Evolutionary conservation across 2,113 vertebrate species (phyloP).

Genomic region (Gopherus evgoodei): DNA sequence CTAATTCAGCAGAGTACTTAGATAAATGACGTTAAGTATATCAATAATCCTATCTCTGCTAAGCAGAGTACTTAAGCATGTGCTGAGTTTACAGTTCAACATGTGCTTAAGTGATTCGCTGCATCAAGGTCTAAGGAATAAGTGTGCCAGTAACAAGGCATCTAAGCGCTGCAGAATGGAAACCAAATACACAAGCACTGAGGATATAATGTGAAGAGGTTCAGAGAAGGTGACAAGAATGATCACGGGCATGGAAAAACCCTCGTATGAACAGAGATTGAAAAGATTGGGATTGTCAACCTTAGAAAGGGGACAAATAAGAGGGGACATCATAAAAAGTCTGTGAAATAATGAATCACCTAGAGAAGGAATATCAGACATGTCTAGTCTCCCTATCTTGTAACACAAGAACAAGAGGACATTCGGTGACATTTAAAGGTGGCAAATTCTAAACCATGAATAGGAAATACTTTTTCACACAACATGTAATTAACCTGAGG

Average conservation of each 20-base stretch:
- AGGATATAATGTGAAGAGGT: background rate
- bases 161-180: background rate
- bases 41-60: slow-evolving; percentile 64
- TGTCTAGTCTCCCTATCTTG: fast-evolving
- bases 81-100: slow-evolving; percentile 49
- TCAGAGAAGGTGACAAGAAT: background rate
- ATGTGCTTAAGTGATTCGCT: background rate
- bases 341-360: background rate
- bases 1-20: slow-evolving; percentile 55
- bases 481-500: background rate
- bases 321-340: background rate
- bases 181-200: background rate
- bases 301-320: background rate
- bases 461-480: background rate
- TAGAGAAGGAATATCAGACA: background rate
- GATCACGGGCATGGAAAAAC: background rate
- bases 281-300: background rate
- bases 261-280: background rate
- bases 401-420: background rate
- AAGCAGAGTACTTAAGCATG: slow-evolving; percentile 41
- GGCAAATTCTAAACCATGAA: background rate
- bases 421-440: background rate
- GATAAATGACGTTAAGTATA: slow-evolving; percentile 48
- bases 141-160: background rate
- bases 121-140: background rate